A percentile compares a stretch with the other conserved stretches of the same genome.
Conservation (phyloP, 2,888 invertebrate genomes). For the Eupithecia subumbrata region DNA sequence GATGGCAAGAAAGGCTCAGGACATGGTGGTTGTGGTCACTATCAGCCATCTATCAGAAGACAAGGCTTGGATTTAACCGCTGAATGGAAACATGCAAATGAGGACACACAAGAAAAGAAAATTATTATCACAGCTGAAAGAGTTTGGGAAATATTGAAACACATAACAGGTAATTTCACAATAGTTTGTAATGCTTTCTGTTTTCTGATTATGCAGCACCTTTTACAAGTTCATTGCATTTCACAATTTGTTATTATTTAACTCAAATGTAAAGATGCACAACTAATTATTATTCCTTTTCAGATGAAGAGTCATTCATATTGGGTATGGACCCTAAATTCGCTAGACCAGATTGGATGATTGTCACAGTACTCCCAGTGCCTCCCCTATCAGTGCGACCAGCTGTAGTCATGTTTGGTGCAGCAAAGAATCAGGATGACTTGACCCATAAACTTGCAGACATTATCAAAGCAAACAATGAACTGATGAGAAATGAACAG, state of each 20-base stretch:
- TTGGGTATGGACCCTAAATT: slow-evolving; percentile 98
- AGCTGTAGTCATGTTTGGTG: slow-evolving; percentile 99
- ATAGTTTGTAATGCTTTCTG: neutral
- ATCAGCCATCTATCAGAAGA: slow-evolving; percentile 96
- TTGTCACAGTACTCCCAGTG: slow-evolving; percentile 98
- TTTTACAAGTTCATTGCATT: neutral
- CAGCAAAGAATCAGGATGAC: slow-evolving; percentile 99
- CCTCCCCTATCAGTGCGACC: slow-evolving; percentile 98
- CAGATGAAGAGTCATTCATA: slow-evolving; percentile 97
- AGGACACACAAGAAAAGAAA: slow-evolving; percentile 99
- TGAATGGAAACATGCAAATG: slow-evolving; percentile 99
- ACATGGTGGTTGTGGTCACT: slow-evolving; percentile 99
- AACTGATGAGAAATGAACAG: slow-evolving; percentile 96
- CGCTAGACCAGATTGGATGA: slow-evolving; percentile 99
- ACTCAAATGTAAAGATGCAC: neutral
- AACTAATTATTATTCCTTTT: slow-evolving; percentile 38
- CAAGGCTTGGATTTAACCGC: slow-evolving; percentile 96
- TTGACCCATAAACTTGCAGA: slow-evolving; percentile 99
- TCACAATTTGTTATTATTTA: neutral
- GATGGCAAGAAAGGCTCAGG: slow-evolving; percentile 84
- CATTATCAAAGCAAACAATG: slow-evolving; percentile 99
- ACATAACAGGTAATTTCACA: slow-evolving; percentile 86
- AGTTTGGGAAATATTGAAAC: slow-evolving; percentile 98
- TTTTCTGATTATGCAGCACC: neutral
- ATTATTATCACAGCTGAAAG: slow-evolving; percentile 96